Percentiles rank a stretch among this genome's conserved stretches.
phyloP scores from a whole-genome alignment of 1,140 invertebrate genomes.

The Tribolium castaneum region DNA sequence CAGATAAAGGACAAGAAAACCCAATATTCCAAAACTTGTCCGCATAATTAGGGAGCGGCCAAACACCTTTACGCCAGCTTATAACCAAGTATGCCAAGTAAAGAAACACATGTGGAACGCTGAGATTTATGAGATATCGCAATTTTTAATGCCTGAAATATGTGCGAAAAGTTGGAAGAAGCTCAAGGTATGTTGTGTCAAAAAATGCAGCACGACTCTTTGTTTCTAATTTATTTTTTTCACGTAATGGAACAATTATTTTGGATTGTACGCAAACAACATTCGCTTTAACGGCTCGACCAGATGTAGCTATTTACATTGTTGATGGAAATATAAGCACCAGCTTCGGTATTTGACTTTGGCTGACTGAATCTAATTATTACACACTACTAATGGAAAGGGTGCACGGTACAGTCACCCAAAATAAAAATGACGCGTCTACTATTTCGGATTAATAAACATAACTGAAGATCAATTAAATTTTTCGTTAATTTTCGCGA shows the following conservation, averaged over 20 bases:
- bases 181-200: slow-evolving; percentile 17
- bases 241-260: neutral
- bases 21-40: slow-evolving; percentile 15
- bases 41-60: neutral
- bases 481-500: too few relatives aligned
- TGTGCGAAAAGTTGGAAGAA: slow-evolving; percentile 29
- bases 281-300: neutral
- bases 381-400: slow-evolving; percentile 25
- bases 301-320: slow-evolving; percentile 22
- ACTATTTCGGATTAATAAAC: too few relatives aligned
- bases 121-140: slow-evolving; percentile 34
- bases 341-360: slow-evolving; percentile 8
- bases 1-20: slow-evolving; percentile 10
- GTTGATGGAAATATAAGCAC: slow-evolving; percentile 22
- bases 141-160: slow-evolving; percentile 10
- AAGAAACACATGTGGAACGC: slow-evolving; percentile 24
- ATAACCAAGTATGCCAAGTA: neutral
- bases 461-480: too few relatives aligned
- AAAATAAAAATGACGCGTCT: too few relatives aligned
- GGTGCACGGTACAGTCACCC: neutral
- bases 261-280: neutral
- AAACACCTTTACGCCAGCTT: neutral
- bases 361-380: slow-evolving; percentile 23
- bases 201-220: neutral
- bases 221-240: neutral